phyloP scores from a whole-genome alignment of 1,140 invertebrate genomes.

The Hylaeus volcanicus region DNA sequence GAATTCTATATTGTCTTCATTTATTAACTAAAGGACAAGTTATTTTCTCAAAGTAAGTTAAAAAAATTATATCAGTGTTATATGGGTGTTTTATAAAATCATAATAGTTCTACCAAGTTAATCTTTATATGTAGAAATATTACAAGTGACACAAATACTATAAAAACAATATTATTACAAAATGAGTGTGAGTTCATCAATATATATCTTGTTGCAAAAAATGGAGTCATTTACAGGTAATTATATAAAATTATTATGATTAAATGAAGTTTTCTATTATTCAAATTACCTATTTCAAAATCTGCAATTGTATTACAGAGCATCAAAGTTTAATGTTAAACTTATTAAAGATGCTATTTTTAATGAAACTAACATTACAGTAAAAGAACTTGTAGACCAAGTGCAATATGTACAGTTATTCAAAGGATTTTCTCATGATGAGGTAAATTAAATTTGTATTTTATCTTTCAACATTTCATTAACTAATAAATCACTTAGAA shows the following conservation, averaged over 20 bases:
- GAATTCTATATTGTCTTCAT: constrained; percentile 67
- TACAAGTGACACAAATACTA: constrained; percentile 4
- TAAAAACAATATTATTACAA: constrained; percentile 60
- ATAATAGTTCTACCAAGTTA: background rate
- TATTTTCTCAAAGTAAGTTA: constrained; percentile 63
- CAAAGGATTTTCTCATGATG: constrained; percentile 28
- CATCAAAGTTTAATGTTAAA: constrained; percentile 48
- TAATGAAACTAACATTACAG: constrained; percentile 21
- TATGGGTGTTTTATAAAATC: constrained; percentile 7
- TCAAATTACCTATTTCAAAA: background rate
- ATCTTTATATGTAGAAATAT: constrained; percentile 50
- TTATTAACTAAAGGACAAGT: constrained; percentile 57
- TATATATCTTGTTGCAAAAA: constrained; percentile 49
- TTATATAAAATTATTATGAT: background rate
- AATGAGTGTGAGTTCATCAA: constrained; percentile 36
- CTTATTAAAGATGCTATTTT: constrained; percentile 35
- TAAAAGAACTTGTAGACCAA: constrained; percentile 32
- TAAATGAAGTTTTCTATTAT: background rate
- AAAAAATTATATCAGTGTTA: constrained; percentile 20
- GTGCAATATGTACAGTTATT: constrained; percentile 50
- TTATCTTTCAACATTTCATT: background rate
- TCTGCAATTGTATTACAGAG: constrained; percentile 47
- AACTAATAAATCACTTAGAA: no score
- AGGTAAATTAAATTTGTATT: constrained; percentile 39
- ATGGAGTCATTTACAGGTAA: constrained; percentile 65